phyloP scores from a whole-genome alignment of 2,888 invertebrate genomes.

The Cheilosia variabilis region DNA sequence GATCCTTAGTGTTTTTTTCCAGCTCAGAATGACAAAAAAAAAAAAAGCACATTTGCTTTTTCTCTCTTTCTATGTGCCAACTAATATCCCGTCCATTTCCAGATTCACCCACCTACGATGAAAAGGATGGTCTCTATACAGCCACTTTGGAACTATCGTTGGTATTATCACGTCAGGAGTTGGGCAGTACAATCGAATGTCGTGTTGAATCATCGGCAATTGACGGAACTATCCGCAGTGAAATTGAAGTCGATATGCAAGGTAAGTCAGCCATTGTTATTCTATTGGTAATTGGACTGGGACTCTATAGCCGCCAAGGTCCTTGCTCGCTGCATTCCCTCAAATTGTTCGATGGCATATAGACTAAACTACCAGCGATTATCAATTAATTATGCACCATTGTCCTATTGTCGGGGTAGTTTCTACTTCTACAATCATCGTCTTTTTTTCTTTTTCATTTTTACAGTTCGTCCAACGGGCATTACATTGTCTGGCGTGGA shows the following conservation, averaged over 20 bases:
- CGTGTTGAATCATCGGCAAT: conserved; percentile 87
- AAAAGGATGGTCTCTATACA: conserved; percentile 86
- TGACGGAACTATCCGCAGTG: conserved; percentile 84
- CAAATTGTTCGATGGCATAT: conserved; percentile 20
- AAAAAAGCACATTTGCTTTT: conserved; percentile 17
- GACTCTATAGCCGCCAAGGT: conserved; percentile 18
- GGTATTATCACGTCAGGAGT: conserved; percentile 87
- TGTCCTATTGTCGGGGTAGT: conserved; percentile 50
- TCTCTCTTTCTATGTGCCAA: neutral
- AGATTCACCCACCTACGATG: conserved; percentile 85
- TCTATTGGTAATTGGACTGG: conserved; percentile 39
- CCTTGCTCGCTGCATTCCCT: conserved; percentile 34
- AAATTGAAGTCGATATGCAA: conserved; percentile 86
- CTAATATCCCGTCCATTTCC: conserved; percentile 72
- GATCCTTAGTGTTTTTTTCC: conserved; percentile 5
- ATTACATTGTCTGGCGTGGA: conserved; percentile 91
- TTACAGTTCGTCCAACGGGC: conserved; percentile 91
- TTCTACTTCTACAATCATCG: conserved; percentile 24
- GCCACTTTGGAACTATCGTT: conserved; percentile 87
- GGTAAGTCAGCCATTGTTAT: conserved; percentile 84
- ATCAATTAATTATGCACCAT: conserved; percentile 63
- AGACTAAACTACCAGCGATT: conserved; percentile 45
- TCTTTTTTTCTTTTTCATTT: conserved; percentile 58
- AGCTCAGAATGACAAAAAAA: conserved; percentile 33
- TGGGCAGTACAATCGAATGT: conserved; percentile 89